Base-by-base conservation (phyloP, 2,113 vertebrate genomes). In the Isichthys henryi region DNA sequence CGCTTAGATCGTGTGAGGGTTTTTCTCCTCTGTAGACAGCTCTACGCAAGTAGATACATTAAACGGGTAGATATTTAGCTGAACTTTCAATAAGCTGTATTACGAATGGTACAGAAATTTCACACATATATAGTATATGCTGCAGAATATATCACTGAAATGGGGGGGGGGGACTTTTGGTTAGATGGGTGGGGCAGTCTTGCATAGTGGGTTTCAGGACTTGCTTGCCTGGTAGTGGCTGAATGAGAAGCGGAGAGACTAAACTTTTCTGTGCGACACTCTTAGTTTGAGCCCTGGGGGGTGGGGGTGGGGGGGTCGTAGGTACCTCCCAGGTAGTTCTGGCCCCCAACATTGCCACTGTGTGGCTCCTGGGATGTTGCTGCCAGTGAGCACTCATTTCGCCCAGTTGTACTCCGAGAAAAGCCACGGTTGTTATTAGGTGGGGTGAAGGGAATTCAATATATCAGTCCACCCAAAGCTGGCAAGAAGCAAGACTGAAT, bases 81-180 rank as follows among this genome's bases (percentile, higher is more conserved):
- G 13, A 88, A 80, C 19, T 80, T 88, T 53, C 48, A 23, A 53
- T 27, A 80, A 80, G 88, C 70, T 88, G 27, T 80, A 80, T 88
- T 50, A 43, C 5, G 15, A 80, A 19, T 43, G 35, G 35, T 80
- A 43, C 74, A 43, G 31, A 80, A 19, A 80, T 80, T 39, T 80
- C 17, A 80, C 35, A 43, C 17, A 0, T 80, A 80, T 80, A 77
- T 77, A 77, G 27, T 35, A 77, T 77, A 80, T 80, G 13, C 35
- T 80, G 74, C 74, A 80, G 35, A 43, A 39, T 77, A 35, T 77
- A 39, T 77, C 3, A 35, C 27, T 77, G 70, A 35, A 31, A 15
- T 80, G 35, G 31, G 35, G 11, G 43, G 5, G 5, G 53, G 35
- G 1, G 11, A 35, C 35, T 77, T 77, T 35, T 77, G 70, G 1